These are phyloP conservation scores for Harpagifer antarcticus DNA, from an alignment of 2,797 vertebrate genomes.

Conservation along the genomic window DNA sequence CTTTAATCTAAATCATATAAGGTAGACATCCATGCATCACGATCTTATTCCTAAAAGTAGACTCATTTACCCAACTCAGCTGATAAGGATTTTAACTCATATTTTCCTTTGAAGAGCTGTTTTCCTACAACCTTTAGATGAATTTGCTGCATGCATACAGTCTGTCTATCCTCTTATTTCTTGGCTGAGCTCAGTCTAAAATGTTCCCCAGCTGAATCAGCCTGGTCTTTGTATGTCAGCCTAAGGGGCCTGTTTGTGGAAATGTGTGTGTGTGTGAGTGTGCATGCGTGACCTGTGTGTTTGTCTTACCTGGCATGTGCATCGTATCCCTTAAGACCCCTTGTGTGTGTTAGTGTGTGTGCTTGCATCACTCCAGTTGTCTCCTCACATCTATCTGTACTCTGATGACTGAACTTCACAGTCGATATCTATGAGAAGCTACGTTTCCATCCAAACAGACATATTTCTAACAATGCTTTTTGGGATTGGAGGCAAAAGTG, in stretches of 20 bases:
- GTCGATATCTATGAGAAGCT: conserved; percentile 38
- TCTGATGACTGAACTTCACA: conserved; percentile 68
- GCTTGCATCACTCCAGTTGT: conserved; percentile 66
- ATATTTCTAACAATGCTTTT: conserved; percentile 52
- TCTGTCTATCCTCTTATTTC: conserved; percentile 34
- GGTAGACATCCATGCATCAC: conserved; percentile 8
- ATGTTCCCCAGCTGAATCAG: too few relatives aligned
- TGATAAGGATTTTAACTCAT: conserved; percentile 14
- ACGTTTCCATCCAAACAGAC: conserved; percentile 46
- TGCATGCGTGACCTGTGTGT: conserved; percentile 30
- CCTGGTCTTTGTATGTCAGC: too few relatives aligned
- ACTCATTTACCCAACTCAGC: conserved; percentile 1
- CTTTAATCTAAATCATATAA: conserved; percentile 28
- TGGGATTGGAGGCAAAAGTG: conserved; percentile 37
- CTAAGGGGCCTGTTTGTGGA: conserved; percentile 49
- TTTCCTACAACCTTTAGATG: conserved; percentile 10
- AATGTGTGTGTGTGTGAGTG: neutral
- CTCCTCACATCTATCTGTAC: conserved; percentile 67
- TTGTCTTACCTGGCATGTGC: conserved; percentile 67
- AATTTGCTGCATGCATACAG: neutral
- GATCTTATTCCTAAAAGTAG: conserved; percentile 5
- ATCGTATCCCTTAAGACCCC: conserved; percentile 46
- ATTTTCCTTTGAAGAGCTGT: neutral
- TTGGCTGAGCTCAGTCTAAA: conserved; percentile 45
- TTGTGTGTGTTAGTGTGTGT: conserved; percentile 22